Evolutionary conservation across 2,888 invertebrate species (phyloP).

Genomic region (Yponomeuta evonymella): DNA sequence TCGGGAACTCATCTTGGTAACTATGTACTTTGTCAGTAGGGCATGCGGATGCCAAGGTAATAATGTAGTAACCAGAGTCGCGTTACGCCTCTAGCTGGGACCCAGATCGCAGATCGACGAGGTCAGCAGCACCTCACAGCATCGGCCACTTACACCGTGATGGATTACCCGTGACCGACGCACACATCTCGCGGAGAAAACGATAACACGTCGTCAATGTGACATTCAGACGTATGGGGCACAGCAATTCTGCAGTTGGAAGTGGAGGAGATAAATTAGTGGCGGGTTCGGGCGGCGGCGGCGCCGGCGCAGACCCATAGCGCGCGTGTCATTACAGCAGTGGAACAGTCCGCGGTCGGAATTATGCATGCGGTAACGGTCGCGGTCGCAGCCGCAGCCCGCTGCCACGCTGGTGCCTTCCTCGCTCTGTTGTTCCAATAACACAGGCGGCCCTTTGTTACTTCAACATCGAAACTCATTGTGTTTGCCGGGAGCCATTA

Average conservation of each 20-base stretch:
- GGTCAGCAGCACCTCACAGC: conserved; percentile 12
- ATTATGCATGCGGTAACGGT: conserved; percentile 66
- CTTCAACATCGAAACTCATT: conserved; percentile 9
- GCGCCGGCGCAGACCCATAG: conserved; percentile 34
- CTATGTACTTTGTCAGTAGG: conserved; percentile 13
- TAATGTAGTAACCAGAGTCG: conserved; percentile 24
- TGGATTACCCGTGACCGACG: conserved; percentile 41
- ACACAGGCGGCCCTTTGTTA: conserved; percentile 21
- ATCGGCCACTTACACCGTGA: conserved; percentile 38
- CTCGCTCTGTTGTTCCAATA: conserved; percentile 14
- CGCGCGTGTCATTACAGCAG: conserved; percentile 49
- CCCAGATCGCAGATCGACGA: conserved; percentile 6
- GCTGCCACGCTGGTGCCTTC: conserved; percentile 23
- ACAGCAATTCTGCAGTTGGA: background rate
- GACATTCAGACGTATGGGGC: conserved; percentile 5
- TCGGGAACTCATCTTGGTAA: conserved; percentile 7
- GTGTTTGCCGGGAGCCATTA: conserved; percentile 22
- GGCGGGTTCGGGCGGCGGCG: background rate
- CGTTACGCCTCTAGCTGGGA: conserved; percentile 20
- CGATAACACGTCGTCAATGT: conserved; percentile 13
- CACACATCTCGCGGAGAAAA: conserved; percentile 26
- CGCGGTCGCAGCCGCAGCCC: conserved; percentile 39
- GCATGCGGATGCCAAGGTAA: conserved; percentile 23
- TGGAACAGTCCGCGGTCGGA: conserved; percentile 54
- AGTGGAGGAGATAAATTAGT: background rate